phyloP scores from a whole-genome alignment of 2,113 vertebrate genomes.

The Mastomys coucha region DNA sequence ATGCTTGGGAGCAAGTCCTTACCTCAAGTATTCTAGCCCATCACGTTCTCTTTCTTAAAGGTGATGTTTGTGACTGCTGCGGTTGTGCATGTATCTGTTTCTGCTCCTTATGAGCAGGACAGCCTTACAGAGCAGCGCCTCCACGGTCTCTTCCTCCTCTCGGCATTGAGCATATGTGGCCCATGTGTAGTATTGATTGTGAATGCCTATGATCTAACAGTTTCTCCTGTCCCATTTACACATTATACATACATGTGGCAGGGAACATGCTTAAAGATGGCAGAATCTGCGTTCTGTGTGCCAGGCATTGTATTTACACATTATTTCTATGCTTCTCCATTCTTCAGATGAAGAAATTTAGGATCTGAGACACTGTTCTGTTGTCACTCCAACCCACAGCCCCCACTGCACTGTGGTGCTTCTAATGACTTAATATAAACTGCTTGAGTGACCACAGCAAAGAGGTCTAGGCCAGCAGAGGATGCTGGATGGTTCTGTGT shows the following conservation, averaged over 20 bases:
- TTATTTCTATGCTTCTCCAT: not conserved
- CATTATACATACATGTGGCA: not conserved
- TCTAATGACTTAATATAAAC: not conserved
- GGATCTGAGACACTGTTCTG: not conserved
- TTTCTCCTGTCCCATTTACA: not conserved
- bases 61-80: not conserved
- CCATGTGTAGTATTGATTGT: not conserved
- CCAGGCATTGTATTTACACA: not conserved
- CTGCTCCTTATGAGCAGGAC: not conserved
- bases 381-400: not conserved
- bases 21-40: no score
- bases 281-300: not conserved
- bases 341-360: slow-evolving; percentile 35
- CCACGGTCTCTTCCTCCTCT: not conserved
- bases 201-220: not conserved
- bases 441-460: not conserved
- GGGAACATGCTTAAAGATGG: not conserved
- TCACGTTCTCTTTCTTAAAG: not conserved
- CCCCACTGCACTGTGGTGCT: not conserved
- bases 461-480: not conserved
- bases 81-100: not conserved
- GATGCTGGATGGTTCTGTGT: not conserved
- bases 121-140: not conserved
- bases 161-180: no score
- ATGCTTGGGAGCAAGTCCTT: not conserved